phyloP scores from a whole-genome alignment of 2,888 invertebrate genomes.

The Archaeoteleia sp. region DNA sequence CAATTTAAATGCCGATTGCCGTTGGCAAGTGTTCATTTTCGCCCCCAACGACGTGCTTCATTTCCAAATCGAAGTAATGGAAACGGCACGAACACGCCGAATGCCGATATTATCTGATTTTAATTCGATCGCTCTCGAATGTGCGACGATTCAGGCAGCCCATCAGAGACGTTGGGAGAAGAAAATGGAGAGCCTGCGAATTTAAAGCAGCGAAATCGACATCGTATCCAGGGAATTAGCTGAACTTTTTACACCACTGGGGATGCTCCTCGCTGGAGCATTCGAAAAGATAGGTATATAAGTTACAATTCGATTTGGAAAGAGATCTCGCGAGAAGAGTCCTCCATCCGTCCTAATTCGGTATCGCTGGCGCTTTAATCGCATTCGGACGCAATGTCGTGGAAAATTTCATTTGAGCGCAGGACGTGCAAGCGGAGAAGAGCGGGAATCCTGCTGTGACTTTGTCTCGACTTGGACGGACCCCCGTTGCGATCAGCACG shows the following conservation, averaged over 20 bases:
- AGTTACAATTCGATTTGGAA: slow-evolving; percentile 71
- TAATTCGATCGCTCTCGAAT: slow-evolving; percentile 19
- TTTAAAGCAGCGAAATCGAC: slow-evolving; percentile 55
- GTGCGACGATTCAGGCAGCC: slow-evolving; percentile 1
- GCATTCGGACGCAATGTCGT: slow-evolving; percentile 76
- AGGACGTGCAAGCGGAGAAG: slow-evolving; percentile 56
- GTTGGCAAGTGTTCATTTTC: slow-evolving; percentile 1
- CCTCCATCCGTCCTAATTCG: slow-evolving; percentile 64
- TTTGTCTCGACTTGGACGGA: slow-evolving; percentile 68
- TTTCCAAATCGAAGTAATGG: slow-evolving; percentile 6
- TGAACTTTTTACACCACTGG: slow-evolving; percentile 56
- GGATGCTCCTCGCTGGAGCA: slow-evolving; percentile 11
- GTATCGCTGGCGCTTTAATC: slow-evolving; percentile 74
- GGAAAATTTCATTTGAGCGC: slow-evolving; percentile 76
- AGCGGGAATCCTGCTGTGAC: slow-evolving; percentile 68
- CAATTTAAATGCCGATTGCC: too few relatives aligned
- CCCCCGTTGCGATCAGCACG: slow-evolving; percentile 59
- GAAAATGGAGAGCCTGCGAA: slow-evolving; percentile 34
- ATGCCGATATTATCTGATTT: slow-evolving; percentile 17
- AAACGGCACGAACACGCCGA: slow-evolving; percentile 1
- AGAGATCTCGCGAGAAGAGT: slow-evolving; percentile 56
- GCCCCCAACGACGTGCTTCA: background rate
- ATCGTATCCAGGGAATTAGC: slow-evolving; percentile 60
- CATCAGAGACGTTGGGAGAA: slow-evolving; percentile 2
- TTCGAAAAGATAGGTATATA: slow-evolving; percentile 58